Percentiles rank a stretch among this genome's conserved stretches.
phyloP scores from a whole-genome alignment of 2,113 vertebrate species.

The Hippopotamus amphibius region DNA sequence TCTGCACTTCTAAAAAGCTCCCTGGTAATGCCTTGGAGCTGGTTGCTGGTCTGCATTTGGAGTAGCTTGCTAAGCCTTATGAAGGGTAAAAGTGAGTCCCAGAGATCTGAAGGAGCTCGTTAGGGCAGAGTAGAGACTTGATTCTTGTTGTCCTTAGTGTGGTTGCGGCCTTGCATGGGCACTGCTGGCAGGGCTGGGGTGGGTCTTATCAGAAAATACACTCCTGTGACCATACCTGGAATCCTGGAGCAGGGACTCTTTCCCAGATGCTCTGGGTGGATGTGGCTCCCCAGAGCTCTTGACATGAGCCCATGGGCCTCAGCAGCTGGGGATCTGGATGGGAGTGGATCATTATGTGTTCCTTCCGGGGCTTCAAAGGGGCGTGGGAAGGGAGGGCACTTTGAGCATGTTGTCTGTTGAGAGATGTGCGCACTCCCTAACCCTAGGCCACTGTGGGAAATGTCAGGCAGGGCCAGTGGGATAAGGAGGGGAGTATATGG shows the following conservation, averaged over 20 bases:
- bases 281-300: not conserved
- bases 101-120: not conserved
- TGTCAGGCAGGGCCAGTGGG: not conserved
- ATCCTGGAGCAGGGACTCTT: not conserved
- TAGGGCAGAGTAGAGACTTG: not conserved
- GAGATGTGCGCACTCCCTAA: not conserved
- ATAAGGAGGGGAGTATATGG: not conserved
- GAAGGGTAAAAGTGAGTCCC: not conserved
- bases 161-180: not conserved
- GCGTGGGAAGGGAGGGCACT: not conserved
- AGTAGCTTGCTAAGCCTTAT: conserved; percentile 4
- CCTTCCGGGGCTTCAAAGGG: not conserved
- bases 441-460: not conserved
- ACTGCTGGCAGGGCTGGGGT: not conserved
- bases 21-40: not conserved
- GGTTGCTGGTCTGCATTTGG: not conserved
- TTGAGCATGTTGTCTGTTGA: not conserved
- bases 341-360: not conserved
- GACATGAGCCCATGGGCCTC: not conserved
- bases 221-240: not conserved
- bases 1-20: not conserved
- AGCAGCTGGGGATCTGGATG: not conserved
- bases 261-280: not conserved
- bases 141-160: not conserved
- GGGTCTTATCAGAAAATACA: not conserved